These are phyloP conservation scores for Ophiothrix spiculata DNA, from an alignment of 35 echinoderm and acorn worm species.

Conservation along the genomic window DNA sequence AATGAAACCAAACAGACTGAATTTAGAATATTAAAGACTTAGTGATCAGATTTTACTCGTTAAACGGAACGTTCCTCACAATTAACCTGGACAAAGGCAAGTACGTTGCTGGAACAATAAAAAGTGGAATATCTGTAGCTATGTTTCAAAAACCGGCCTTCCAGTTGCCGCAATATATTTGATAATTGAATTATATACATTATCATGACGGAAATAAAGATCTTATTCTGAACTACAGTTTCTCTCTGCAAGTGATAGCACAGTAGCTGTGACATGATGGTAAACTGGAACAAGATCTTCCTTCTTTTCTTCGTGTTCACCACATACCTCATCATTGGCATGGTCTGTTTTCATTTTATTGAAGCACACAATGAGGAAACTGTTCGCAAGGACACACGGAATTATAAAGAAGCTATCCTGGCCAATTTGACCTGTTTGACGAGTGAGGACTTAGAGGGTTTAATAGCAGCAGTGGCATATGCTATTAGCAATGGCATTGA, in stretches of 20 bases:
- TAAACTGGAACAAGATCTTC: slow-evolving; percentile 55
- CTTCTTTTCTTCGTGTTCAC: slow-evolving; percentile 59
- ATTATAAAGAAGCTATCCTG: slow-evolving; percentile 12
- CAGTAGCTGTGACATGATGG: slow-evolving; percentile 21
- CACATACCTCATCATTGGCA: slow-evolving; percentile 70
- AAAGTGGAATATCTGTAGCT: too few relatives aligned
- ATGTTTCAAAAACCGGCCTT: too few relatives aligned
- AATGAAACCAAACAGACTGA: too few relatives aligned
- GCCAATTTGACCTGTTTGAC: slow-evolving; percentile 23
- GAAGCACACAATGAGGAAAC: slow-evolving; percentile 39
- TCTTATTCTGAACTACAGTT: too few relatives aligned
- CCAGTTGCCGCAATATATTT: too few relatives aligned
- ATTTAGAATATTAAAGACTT: too few relatives aligned
- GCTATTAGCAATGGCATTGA: slow-evolving; percentile 14
- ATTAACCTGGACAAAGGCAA: too few relatives aligned
- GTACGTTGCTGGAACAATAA: too few relatives aligned
- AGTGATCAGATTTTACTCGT: too few relatives aligned
- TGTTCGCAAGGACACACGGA: neutral
- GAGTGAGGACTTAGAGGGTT: neutral
- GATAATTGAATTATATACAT: too few relatives aligned
- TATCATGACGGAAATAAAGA: too few relatives aligned
- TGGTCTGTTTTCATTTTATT: slow-evolving; percentile 48
- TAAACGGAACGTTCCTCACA: too few relatives aligned
- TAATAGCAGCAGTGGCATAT: neutral
- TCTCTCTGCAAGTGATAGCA: neutral